Conservation (phyloP, 2,888 invertebrate species). For the Drosophila heteroneura region DNA sequence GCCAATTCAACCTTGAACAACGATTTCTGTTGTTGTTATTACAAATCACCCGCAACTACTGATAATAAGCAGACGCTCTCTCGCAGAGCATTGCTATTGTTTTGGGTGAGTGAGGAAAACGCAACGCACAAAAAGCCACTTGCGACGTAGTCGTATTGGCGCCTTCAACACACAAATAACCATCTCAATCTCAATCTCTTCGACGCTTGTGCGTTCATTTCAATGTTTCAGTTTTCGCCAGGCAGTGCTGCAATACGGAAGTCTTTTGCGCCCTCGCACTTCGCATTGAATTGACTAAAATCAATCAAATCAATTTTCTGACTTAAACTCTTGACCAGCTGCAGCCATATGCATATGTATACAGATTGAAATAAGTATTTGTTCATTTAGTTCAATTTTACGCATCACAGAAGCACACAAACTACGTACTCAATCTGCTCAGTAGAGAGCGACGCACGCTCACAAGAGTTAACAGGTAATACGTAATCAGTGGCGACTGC, state of each 20-base stretch:
- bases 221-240: constrained; percentile 61
- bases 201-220: constrained; percentile 32
- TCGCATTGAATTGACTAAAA: constrained; percentile 1
- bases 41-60: constrained; percentile 32
- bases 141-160: constrained; percentile 56
- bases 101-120: constrained; percentile 56
- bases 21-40: constrained; percentile 44
- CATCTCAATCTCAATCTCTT: constrained; percentile 26
- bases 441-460: constrained; percentile 32
- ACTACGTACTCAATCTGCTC: not conserved
- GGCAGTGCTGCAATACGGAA: constrained; percentile 57
- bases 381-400: not conserved
- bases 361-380: constrained; percentile 14
- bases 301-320: constrained; percentile 31
- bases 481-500: constrained; percentile 50
- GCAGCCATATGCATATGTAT: constrained; percentile 45
- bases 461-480: constrained; percentile 37
- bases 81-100: constrained; percentile 41
- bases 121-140: constrained; percentile 23
- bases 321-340: constrained; percentile 32
- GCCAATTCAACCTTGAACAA: constrained; percentile 55
- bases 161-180: constrained; percentile 26
- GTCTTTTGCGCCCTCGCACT: constrained; percentile 25
- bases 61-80: constrained; percentile 40
- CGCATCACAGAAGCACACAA: not conserved